Evolutionary conservation across 2,113 vertebrate species (phyloP), one percentile per base, ranked within the genome.

Genomic region (Cololabis saira): DNA sequence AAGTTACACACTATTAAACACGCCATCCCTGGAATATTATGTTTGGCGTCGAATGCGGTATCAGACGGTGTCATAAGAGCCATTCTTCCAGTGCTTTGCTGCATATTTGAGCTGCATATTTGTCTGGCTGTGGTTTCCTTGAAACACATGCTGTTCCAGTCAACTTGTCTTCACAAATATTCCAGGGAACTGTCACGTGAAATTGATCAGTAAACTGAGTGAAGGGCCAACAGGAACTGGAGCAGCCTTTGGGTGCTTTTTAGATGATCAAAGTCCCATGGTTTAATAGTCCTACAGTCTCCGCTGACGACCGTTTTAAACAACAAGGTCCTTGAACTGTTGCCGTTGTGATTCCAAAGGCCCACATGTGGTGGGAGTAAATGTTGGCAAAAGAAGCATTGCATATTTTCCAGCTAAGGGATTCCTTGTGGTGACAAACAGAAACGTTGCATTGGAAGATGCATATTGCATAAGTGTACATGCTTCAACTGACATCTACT

Each of bases 151-250:
- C 18, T 27, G 19, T 30, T 40, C 69, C 47, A 61, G 71, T 47
- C 52, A 51, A 53, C 71, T 22, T n/a, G 13, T 61, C 71, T 71
- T 48, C 5, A 37, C 50, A 82, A 73, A 86, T 72, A 80, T 78
- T 77, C 75, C 57, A 65, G 47, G 16, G 24, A 78, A 60, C 40
- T 42, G 48, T 80, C 78, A 74, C 71, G 67, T 62, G 79, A 69
- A 22, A 22, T 43, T 16, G 27, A 71, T 18, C 66, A 59, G 60
- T 44, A 68, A 72, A 71, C 65, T 15, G 9, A 52, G 49, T 55
- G 24, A 11, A 3, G 37, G 27, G 42, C 24, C 12, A 58, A 69
- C 80, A 74, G 71, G 80, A 82, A 83, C 63, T 54, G 30, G 60
- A 19, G 24, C 57, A 15, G 63, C 51, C 40, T 2, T 13, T 59